phyloP scores from a whole-genome alignment of 2,797 vertebrate genomes.

The Cuculus canorus region DNA sequence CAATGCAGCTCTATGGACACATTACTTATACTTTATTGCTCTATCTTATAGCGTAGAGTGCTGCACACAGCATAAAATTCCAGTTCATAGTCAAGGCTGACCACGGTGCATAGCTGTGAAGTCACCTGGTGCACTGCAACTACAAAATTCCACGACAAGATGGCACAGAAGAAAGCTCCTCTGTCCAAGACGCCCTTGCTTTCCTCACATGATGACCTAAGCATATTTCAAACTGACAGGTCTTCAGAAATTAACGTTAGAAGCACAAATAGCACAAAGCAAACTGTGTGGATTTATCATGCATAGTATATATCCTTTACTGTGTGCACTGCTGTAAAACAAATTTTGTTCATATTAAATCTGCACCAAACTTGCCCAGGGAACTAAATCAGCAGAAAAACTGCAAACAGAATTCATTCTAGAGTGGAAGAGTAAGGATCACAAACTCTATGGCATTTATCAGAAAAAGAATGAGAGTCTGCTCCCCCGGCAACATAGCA shows the following conservation, averaged over 20 bases:
- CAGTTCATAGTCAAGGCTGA: background rate
- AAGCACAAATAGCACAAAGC: background rate
- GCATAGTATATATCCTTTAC: background rate
- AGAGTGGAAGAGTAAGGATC: background rate
- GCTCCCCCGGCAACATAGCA: background rate
- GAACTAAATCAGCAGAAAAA: background rate
- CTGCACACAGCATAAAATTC: background rate
- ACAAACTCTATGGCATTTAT: background rate
- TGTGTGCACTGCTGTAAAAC: background rate
- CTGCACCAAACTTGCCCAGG: background rate
- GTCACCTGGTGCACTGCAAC: background rate
- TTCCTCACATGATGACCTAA: background rate
- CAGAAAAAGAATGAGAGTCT: background rate
- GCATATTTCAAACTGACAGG: background rate
- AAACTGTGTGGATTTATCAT: background rate
- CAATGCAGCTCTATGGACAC: background rate
- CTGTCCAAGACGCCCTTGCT: background rate
- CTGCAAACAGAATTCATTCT: background rate
- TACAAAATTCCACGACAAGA: background rate
- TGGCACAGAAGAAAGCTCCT: background rate
- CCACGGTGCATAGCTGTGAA: background rate
- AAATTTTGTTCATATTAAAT: background rate
- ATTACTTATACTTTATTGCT: background rate
- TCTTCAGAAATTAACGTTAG: background rate
- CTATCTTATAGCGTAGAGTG: fast-evolving